Conservation (phyloP, 2,888 invertebrate species). For the Acrobasis consociella region DNA sequence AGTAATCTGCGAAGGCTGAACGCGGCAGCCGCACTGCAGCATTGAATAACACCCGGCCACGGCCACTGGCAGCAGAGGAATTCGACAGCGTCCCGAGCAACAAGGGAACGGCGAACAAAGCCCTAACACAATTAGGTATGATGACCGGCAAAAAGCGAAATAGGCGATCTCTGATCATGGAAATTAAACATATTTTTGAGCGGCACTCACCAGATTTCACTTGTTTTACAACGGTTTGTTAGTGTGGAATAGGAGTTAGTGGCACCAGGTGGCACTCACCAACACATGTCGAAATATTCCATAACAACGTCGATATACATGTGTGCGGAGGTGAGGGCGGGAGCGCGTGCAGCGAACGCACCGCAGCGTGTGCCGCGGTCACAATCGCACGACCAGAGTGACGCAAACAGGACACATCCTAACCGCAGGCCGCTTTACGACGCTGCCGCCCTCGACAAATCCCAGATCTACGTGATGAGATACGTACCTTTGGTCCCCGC, state of each 20-base stretch:
- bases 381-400: conserved; percentile 42
- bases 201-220: conserved; percentile 49
- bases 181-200: conserved; percentile 35
- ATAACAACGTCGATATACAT: conserved; percentile 50
- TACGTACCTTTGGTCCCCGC: conserved; percentile 87
- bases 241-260: conserved; percentile 46
- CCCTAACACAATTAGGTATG: neutral
- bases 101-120: conserved; percentile 10
- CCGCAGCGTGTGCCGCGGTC: conserved; percentile 39
- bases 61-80: conserved; percentile 22
- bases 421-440: conserved; percentile 55
- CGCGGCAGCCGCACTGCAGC: conserved; percentile 25
- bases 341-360: conserved; percentile 41
- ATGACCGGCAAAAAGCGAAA: too few relatives aligned
- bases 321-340: conserved; percentile 34
- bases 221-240: conserved; percentile 47
- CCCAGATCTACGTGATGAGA: conserved; percentile 26
- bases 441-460: conserved; percentile 34
- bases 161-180: neutral
- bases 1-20: conserved; percentile 19
- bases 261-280: conserved; percentile 64
- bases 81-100: conserved; percentile 29
- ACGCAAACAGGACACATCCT: conserved; percentile 57
- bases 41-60: conserved; percentile 23
- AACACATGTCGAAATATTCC: conserved; percentile 75